Conservation (phyloP, 2,113 vertebrate genomes). For the Syngnathus scovelli region DNA sequence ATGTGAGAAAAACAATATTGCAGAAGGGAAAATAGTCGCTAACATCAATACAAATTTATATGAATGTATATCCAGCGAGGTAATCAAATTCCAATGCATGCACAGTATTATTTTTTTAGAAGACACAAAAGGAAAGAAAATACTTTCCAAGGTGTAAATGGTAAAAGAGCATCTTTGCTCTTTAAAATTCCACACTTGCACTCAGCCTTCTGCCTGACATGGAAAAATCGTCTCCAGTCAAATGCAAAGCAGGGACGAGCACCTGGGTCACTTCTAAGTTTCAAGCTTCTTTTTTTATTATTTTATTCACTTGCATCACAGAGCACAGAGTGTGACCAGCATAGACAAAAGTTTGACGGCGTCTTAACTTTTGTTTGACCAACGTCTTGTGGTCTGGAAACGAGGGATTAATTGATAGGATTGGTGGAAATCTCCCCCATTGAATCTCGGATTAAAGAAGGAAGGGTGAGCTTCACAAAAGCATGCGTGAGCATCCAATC, state of each 20-base stretch:
- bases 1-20: constrained; percentile 20
- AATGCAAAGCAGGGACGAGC: constrained; percentile 34
- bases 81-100: constrained; percentile 35
- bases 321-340: background rate
- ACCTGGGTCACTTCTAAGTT: constrained; percentile 46
- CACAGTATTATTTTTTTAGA: constrained; percentile 7
- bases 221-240: constrained; percentile 28
- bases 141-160: constrained; percentile 8
- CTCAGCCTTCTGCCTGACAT: constrained; percentile 32
- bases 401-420: constrained; percentile 31
- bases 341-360: constrained; percentile 1
- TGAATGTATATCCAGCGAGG: constrained; percentile 22
- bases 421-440: constrained; percentile 34
- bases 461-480: constrained; percentile 58
- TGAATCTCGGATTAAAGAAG: constrained; percentile 48
- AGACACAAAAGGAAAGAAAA: constrained; percentile 17
- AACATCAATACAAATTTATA: constrained; percentile 31
- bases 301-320: background rate
- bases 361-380: constrained; percentile 11
- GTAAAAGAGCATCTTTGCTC: constrained; percentile 8
- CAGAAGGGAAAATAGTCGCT: too few relatives aligned
- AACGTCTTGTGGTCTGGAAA: constrained; percentile 10
- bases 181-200: constrained; percentile 22
- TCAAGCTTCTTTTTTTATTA: background rate
- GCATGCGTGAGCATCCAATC: constrained; percentile 49